A percentile compares a stretch with the other conserved stretches of the same genome.
These are phyloP conservation scores for Narcine bancroftii DNA, from an alignment of 2,113 vertebrate species.

Conservation along the genomic window DNA sequence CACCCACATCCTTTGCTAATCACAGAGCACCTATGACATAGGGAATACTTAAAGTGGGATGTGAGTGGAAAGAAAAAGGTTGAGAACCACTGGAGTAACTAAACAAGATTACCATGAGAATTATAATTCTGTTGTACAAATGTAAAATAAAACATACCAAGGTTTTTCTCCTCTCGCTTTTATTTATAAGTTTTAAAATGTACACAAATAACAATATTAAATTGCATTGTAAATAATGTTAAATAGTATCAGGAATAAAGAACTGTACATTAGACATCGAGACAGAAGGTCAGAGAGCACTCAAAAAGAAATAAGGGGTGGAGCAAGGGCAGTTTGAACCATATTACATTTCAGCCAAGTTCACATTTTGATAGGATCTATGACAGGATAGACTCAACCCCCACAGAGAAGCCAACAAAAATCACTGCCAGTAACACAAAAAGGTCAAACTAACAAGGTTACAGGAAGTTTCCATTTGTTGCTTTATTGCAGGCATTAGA, in stretches of 20 bases:
- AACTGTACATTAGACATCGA: conserved; percentile 69
- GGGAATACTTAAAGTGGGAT: too few species aligned
- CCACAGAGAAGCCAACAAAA: conserved; percentile 3
- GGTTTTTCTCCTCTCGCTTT: conserved; percentile 46
- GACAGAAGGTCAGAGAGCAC: conserved; percentile 38
- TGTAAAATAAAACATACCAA: conserved; percentile 33
- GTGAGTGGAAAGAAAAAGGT: too few species aligned
- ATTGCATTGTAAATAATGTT: conserved; percentile 62
- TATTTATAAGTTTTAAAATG: conserved; percentile 72
- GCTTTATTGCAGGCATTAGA: background rate
- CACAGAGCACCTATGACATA: too few species aligned
- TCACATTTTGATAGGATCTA: background rate
- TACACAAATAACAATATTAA: conserved; percentile 61
- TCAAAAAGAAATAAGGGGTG: background rate
- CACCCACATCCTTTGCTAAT: too few species aligned
- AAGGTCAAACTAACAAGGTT: background rate
- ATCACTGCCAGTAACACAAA: background rate
- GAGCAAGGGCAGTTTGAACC: background rate
- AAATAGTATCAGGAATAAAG: conserved; percentile 59
- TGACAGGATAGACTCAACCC: background rate
- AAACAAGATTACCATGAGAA: background rate
- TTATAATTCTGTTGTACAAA: background rate
- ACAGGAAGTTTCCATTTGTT: background rate
- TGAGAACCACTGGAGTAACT: background rate
- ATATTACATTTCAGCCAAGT: conserved; percentile 9